phyloP scores from a whole-genome alignment of 2,888 invertebrate genomes.

The Caenorhabditis doughertyi region DNA sequence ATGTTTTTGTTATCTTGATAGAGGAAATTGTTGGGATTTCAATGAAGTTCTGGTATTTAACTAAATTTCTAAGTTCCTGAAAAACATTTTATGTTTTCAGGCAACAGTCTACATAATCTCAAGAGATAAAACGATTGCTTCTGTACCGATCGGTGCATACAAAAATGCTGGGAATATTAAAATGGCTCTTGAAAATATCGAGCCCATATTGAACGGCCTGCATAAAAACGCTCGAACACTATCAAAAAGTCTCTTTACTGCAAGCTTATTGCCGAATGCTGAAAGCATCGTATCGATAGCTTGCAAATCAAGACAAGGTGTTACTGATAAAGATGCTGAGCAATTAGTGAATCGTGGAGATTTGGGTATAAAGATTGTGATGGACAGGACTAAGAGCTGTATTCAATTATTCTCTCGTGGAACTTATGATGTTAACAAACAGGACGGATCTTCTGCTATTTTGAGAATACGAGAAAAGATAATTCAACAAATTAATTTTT shows the following conservation, averaged over 20 bases:
- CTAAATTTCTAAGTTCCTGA: too few relatives aligned
- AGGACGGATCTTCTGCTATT: background rate
- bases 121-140: background rate
- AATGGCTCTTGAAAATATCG: background rate
- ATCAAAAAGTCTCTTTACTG: background rate
- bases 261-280: too few relatives aligned
- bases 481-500: slow-evolving; percentile 4
- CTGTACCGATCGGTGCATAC: background rate
- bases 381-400: background rate
- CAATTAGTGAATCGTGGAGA: background rate
- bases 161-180: background rate
- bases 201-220: background rate
- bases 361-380: background rate
- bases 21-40: slow-evolving; percentile 16
- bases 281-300: background rate
- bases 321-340: background rate
- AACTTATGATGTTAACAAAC: background rate
- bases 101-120: background rate
- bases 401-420: slow-evolving; percentile 15
- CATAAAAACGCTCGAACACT: background rate
- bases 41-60: background rate
- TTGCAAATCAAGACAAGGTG: background rate
- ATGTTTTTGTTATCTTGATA: background rate
- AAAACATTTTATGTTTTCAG: background rate
- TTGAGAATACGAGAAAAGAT: slow-evolving; percentile 14